A percentile compares a stretch with the other conserved stretches of the same genome.
phyloP scores from a whole-genome alignment of 2,888 invertebrate genomes.

The Carabus problematicus region DNA sequence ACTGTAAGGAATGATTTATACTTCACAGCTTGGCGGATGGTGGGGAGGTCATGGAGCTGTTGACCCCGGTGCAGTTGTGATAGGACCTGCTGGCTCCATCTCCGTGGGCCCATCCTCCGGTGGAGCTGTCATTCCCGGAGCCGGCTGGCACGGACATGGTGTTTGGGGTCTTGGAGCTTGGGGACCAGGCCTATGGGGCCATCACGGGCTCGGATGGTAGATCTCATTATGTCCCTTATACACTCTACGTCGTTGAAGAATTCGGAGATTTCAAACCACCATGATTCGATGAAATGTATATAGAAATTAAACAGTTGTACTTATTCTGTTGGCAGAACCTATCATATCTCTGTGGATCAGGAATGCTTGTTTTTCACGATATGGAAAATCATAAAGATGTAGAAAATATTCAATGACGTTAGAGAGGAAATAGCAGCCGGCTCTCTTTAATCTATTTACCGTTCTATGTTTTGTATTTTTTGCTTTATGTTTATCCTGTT shows the following conservation, averaged over 20 bases:
- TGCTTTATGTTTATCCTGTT: no score
- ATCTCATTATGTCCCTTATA: neutral
- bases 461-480: no score
- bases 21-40: constrained; percentile 1
- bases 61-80: constrained; percentile 22
- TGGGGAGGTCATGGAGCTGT: constrained; percentile 27
- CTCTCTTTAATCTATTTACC: no score
- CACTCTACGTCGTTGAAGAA: neutral
- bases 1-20: no score
- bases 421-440: no score
- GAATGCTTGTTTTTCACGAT: no score
- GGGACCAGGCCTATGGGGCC: constrained; percentile 23
- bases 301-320: neutral
- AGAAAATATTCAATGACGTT: no score
- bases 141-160: constrained; percentile 20
- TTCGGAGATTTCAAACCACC: constrained; percentile 15
- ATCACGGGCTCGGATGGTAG: neutral
- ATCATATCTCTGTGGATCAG: no score
- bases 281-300: constrained; percentile 1
- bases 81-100: constrained; percentile 27
- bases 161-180: constrained; percentile 25
- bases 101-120: constrained; percentile 28
- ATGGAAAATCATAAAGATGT: no score
- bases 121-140: constrained; percentile 28
- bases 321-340: no score